Evolutionary conservation across 2,797 vertebrate species (phyloP).

Genomic region (Platalea minor): DNA sequence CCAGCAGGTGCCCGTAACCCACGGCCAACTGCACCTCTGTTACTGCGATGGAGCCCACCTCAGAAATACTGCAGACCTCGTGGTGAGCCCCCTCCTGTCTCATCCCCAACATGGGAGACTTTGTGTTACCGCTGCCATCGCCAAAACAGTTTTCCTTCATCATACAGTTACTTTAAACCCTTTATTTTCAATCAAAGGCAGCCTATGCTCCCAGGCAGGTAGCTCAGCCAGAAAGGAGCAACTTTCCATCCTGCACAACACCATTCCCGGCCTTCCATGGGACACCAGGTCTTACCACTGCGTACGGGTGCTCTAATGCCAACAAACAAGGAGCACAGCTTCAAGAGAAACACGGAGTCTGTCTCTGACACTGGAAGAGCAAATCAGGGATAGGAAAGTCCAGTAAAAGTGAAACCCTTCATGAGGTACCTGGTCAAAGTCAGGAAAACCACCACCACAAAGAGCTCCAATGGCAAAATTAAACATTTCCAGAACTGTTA

Average conservation of each 20-base stretch:
- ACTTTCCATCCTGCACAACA: background rate
- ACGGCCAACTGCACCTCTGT: accelerated
- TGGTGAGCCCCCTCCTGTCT: background rate
- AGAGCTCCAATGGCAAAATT: background rate
- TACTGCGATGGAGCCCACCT: background rate
- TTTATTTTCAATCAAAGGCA: background rate
- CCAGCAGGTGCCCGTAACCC: background rate
- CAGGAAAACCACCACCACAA: background rate
- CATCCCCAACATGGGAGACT: accelerated
- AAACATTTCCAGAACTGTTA: background rate
- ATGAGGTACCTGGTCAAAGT: background rate
- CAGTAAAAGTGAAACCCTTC: background rate
- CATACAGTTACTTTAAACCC: background rate
- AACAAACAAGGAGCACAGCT: background rate
- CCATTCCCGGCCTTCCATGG: background rate
- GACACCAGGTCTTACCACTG: background rate
- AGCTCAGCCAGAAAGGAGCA: background rate
- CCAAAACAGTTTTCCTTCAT: background rate
- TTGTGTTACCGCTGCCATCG: accelerated
- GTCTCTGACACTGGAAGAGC: background rate
- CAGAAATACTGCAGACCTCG: accelerated
- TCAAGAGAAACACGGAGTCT: background rate
- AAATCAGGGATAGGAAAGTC: background rate
- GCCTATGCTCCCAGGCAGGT: accelerated
- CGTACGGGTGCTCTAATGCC: accelerated